Evolutionary conservation across 1,140 invertebrate genomes (phyloP).

Genomic region (Berghia stephanieae): DNA sequence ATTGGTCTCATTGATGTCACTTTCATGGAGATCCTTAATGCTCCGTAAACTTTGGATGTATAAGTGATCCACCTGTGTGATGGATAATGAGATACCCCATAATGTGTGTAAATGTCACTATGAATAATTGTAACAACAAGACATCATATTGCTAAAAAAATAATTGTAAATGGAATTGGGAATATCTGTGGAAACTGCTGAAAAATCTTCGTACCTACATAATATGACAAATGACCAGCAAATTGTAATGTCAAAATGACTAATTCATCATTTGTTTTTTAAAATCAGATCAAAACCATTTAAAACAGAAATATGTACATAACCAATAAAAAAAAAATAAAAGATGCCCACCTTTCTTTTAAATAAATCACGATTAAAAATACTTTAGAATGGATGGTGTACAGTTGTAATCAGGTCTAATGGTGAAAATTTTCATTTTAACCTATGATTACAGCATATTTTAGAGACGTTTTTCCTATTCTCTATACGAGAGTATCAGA

Average conservation of each 20-base stretch:
- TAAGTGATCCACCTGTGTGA: slow-evolving; percentile 69
- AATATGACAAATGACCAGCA: no score
- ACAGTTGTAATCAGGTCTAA: no score
- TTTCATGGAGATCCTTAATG: slow-evolving; percentile 72
- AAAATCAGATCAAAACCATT: neutral
- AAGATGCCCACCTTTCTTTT: no score
- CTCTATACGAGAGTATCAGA: no score
- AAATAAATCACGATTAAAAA: no score
- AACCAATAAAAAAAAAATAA: no score
- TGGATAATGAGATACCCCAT: neutral
- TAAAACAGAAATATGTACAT: no score
- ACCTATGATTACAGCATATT: no score
- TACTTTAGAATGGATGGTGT: no score
- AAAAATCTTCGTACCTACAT: no score
- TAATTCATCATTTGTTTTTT: neutral
- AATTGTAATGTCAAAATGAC: neutral
- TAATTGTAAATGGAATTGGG: neutral
- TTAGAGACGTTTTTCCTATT: no score
- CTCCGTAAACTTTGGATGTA: slow-evolving; percentile 73
- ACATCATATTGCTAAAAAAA: neutral
- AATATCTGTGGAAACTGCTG: neutral
- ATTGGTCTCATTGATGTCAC: slow-evolving; percentile 72
- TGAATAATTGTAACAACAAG: neutral
- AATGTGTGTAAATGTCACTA: neutral
- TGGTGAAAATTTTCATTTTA: no score